Evolutionary conservation across 2,888 invertebrate species (phyloP), one percentile per base, ranked within the genome.

Genomic region (Lumbricus terrestris): DNA sequence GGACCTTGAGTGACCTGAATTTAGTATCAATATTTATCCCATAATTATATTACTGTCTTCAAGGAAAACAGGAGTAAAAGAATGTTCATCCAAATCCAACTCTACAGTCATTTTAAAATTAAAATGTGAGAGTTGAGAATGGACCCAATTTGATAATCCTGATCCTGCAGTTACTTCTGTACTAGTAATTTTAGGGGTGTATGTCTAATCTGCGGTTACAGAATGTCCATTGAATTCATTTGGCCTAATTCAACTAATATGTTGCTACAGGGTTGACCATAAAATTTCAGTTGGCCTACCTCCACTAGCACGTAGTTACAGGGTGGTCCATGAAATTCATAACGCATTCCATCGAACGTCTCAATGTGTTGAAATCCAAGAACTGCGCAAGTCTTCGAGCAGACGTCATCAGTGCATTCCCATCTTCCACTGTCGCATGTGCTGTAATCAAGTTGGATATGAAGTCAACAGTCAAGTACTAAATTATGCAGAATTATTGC

Each of bases 311-410:
- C 83, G 88, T 91, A 91, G 54, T 35, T 90, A 82, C 91, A 91
- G 20, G 90, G 85, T n/a, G 91, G 91, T 34, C 92, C 92, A 20
- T 92, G 91, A 88, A 93, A 93, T 37, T 93, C 92, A 90, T 93
- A 93, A 35, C 91, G 90, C 16, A 92, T 91, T 33, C 94, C 94
- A 90, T 94, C 94, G 89, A 94, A 94, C 3, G 94, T 94, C n/a
- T 91, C 92, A 88, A 93, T 90, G 89, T 94, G 93, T 34, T 93
- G 93, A 88, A 93, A 89, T 16, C 93, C 93, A 83, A 93, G 90
- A 29, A 93, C 91, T 20, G 91, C 92, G 90, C 94, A 94, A 13
- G 93, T 93, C 38, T 93, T 92, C 0, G 94, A 92, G 89, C 94
- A 94, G 83, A 92, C 91, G 83, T 93, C 92, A 69, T 93, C 91